A percentile compares a stretch with the other conserved stretches of the same genome.
phyloP scores from a whole-genome alignment of 2,797 vertebrate species.

The Ficedula albicollis region DNA sequence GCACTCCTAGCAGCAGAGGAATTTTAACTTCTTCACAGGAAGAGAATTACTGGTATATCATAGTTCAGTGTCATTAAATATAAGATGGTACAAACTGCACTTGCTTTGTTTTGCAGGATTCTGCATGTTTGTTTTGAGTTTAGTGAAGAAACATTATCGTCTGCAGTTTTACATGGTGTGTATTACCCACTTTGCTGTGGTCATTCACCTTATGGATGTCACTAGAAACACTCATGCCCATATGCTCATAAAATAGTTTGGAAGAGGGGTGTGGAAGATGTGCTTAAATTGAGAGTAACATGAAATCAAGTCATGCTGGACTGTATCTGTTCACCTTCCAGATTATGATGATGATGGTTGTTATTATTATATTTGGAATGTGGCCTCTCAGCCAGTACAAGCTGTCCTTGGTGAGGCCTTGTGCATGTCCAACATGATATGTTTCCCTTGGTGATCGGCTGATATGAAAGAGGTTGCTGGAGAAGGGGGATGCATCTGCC shows the following conservation, averaged over 20 bases:
- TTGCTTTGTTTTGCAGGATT: conserved; percentile 89
- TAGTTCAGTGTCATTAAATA: background rate
- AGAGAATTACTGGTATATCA: background rate
- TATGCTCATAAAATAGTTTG: background rate
- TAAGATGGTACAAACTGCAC: conserved; percentile 26
- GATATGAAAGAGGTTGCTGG: background rate
- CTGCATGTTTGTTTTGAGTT: conserved; percentile 99
- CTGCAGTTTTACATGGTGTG: conserved; percentile 99
- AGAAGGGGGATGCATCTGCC: background rate
- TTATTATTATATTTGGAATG: background rate
- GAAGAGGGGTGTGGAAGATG: background rate
- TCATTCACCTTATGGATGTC: background rate
- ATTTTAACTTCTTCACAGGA: background rate
- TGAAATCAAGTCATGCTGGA: background rate
- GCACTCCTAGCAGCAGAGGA: background rate
- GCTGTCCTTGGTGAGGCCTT: background rate
- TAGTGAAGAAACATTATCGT: conserved; percentile 99
- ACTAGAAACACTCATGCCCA: background rate
- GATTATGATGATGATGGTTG: background rate
- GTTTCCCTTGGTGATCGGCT: background rate
- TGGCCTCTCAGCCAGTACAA: background rate
- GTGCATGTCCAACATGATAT: background rate
- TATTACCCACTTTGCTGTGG: conserved; percentile 73
- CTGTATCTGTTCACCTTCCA: background rate
- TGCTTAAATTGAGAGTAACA: background rate